phyloP scores from a whole-genome alignment of 1,140 invertebrate genomes.

The Trichoplusia ni region DNA sequence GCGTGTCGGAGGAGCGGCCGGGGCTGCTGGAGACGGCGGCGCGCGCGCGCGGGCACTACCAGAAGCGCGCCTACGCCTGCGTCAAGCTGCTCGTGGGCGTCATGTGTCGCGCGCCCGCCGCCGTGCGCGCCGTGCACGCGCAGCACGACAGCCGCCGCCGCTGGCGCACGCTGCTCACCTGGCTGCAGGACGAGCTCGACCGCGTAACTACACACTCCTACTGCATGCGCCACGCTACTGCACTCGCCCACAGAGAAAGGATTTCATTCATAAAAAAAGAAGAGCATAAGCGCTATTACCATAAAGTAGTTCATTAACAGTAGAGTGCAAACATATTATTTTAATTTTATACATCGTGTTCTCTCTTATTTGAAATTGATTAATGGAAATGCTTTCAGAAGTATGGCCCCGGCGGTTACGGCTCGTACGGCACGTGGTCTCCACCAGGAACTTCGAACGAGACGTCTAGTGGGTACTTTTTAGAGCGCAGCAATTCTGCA shows the following conservation, averaged over 20 bases:
- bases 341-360: neutral
- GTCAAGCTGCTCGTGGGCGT: constrained; percentile 97
- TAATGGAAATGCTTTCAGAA: constrained; percentile 74
- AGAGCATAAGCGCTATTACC: no score
- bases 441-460: constrained; percentile 97
- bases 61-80: constrained; percentile 98
- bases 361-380: neutral
- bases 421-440: constrained; percentile 95
- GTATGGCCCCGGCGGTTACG: constrained; percentile 86
- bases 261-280: neutral
- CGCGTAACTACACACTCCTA: constrained; percentile 75
- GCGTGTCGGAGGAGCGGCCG: constrained; percentile 94
- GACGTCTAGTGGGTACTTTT: constrained; percentile 96
- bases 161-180: constrained; percentile 94
- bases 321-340: no score
- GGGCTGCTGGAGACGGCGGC: constrained; percentile 96
- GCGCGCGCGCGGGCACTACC: constrained; percentile 95
- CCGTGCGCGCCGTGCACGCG: constrained; percentile 88
- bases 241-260: neutral
- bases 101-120: constrained; percentile 91
- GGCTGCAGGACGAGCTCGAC: constrained; percentile 97
- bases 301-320: no score
- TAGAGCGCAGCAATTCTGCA: constrained; percentile 96
- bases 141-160: constrained; percentile 91
- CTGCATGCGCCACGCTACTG: no score